Evolutionary conservation across 1,140 invertebrate species (phyloP), one percentile per base, ranked within the genome.

Genomic region (Steinernema feltiae): DNA sequence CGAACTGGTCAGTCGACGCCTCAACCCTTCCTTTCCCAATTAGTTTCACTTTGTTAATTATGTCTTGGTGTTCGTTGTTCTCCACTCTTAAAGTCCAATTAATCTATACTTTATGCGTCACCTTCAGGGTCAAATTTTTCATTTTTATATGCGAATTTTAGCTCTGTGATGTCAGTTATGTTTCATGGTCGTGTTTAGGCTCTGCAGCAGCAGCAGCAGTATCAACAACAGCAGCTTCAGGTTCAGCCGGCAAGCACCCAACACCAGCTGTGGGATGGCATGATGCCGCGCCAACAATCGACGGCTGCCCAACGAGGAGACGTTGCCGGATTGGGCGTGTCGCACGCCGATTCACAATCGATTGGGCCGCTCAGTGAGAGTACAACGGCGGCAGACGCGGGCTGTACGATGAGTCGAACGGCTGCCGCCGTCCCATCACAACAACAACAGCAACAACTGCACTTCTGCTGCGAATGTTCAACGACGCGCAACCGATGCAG

Each of bases 401-500:
- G 53, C 53, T 63, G 53, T 63, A 63, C 53, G 53, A 63, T 63
- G 53, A 63, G 53, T 27, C 15, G 53, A 63, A 63, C 53, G 53
- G 53, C 53, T 63, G 53, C 53, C 53, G 53, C 53, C 24, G 53
- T 63, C 53, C 53, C 53, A 63, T 63, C 53, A 63, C 53, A 63
- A 63, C 53, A 63, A 63, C 53, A 63, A 63, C 53, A 63, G 53
- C 53, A 63, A 63, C 53, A 63, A 63, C 53, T 63, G 41, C 41
- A 76, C 48, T 83, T 77, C 63, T 83, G 82, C 48, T 83, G 82
- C 73, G 82, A 83, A 73, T 83, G 82, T 46, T 48, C 74, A 30
- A 82, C 82, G 17, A 73, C 80, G 53, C 75, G 74, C 71, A 75
- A 63, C 71, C 78, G 83, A 32, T 85, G 84, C 69, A 80, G 77